Conservation (phyloP, 2,113 vertebrate genomes). For the Poeciliopsis occidentalis region DNA sequence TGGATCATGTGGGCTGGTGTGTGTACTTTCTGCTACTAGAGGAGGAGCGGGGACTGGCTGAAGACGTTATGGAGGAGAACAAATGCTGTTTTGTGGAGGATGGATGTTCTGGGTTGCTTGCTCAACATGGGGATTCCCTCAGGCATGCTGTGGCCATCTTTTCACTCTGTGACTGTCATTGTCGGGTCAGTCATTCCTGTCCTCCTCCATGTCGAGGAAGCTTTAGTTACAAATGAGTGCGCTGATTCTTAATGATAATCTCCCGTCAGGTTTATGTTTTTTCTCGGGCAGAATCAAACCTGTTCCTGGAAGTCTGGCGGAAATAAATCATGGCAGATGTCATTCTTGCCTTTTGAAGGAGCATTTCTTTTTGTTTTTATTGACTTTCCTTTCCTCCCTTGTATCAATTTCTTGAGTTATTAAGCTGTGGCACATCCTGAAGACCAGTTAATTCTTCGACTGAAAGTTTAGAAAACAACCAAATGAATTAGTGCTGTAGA, state of each 20-base stretch:
- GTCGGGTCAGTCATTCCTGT: too few species aligned
- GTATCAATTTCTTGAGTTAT: too few species aligned
- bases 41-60: neutral
- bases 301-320: neutral
- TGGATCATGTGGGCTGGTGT: constrained; percentile 1
- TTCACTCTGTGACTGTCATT: too few species aligned
- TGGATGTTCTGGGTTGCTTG: constrained; percentile 6
- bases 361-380: neutral
- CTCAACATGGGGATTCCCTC: too few species aligned
- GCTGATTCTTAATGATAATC: too few species aligned
- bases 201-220: too few species aligned
- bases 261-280: neutral
- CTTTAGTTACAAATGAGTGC: too few species aligned
- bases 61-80: constrained; percentile 49
- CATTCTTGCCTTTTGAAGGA: neutral
- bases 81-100: constrained; percentile 57
- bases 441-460: too few species aligned
- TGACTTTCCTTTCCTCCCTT: neutral
- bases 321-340: neutral
- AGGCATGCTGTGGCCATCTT: too few species aligned
- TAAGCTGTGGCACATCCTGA: too few species aligned
- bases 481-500: too few species aligned
- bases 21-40: neutral
- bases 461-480: too few species aligned
- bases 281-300: neutral